These are phyloP conservation scores for Takifugu ocellatus DNA, from an alignment of 2,797 vertebrate genomes.

Conservation along the genomic window DNA sequence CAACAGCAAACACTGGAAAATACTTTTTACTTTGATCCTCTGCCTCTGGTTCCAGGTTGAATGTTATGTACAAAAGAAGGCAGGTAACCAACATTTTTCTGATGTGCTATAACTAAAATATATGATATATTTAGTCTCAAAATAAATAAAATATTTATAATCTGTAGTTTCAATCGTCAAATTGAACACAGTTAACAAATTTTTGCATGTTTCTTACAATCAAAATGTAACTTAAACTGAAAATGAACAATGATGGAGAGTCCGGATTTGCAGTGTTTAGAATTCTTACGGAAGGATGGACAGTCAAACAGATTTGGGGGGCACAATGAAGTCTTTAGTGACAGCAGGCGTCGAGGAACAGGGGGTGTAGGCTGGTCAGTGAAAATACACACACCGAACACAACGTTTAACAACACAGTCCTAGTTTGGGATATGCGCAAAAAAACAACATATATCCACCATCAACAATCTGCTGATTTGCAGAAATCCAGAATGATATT, in stretches of 20 bases:
- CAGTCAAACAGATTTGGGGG: not conserved
- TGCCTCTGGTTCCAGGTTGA: slow-evolving; percentile 45
- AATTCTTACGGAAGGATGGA: not conserved
- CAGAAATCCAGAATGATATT: slow-evolving; percentile 74
- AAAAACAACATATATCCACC: slow-evolving; percentile 88
- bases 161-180: slow-evolving; percentile 67
- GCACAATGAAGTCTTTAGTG: slow-evolving; percentile 27
- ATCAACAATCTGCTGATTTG: slow-evolving; percentile 83
- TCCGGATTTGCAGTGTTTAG: slow-evolving; percentile 40
- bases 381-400: slow-evolving; percentile 87
- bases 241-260: slow-evolving; percentile 40
- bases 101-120: slow-evolving; percentile 76
- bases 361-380: slow-evolving; percentile 72
- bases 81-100: slow-evolving; percentile 27
- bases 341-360: slow-evolving; percentile 71
- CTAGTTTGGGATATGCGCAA: slow-evolving; percentile 79
- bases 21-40: slow-evolving; percentile 52
- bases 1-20: slow-evolving; percentile 80
- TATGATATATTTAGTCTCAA: slow-evolving; percentile 65
- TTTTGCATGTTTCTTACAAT: slow-evolving; percentile 83
- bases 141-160: slow-evolving; percentile 74
- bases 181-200: slow-evolving; percentile 73
- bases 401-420: slow-evolving; percentile 82
- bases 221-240: slow-evolving; percentile 59
- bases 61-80: slow-evolving; percentile 55